Percentiles rank a stretch among this genome's conserved stretches.
These are phyloP conservation scores for Crocidura indochinensis DNA, from an alignment of 2,797 vertebrate species.

Conservation along the genomic window DNA sequence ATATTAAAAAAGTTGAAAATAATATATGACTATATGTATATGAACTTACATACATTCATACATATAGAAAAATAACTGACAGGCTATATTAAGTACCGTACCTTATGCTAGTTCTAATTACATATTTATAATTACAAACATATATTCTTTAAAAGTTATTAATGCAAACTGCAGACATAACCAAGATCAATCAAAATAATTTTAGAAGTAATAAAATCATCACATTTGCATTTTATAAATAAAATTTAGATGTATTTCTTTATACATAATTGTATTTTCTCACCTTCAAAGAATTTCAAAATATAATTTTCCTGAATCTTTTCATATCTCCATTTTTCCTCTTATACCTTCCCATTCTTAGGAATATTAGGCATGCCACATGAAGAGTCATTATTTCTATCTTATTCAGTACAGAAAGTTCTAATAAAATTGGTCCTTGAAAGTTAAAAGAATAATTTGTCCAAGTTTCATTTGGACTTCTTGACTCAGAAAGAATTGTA, in stretches of 20 bases:
- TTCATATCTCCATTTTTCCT: not conserved
- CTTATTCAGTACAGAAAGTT: conserved; percentile 57
- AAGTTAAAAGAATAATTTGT: conserved; percentile 78
- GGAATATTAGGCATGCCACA: not conserved
- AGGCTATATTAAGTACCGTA: not conserved
- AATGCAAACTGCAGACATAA: not conserved
- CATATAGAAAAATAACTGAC: no score
- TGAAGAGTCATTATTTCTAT: not conserved
- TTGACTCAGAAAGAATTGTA: conserved; percentile 70
- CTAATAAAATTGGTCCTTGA: conserved; percentile 69
- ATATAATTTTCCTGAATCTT: not conserved
- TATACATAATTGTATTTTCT: not conserved
- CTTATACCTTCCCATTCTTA: not conserved
- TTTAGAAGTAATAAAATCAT: not conserved
- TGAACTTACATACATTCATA: not conserved
- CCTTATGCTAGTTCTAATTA: not conserved
- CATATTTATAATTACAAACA: not conserved
- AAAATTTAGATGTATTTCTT: not conserved
- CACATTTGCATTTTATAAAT: not conserved
- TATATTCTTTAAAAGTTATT: not conserved
- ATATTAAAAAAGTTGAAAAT: no score
- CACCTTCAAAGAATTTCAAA: not conserved
- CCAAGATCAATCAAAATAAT: not conserved
- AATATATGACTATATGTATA: not conserved
- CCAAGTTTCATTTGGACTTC: conserved; percentile 76